Base-by-base conservation (phyloP, 2,113 vertebrate species). In the Scolopax mira region DNA sequence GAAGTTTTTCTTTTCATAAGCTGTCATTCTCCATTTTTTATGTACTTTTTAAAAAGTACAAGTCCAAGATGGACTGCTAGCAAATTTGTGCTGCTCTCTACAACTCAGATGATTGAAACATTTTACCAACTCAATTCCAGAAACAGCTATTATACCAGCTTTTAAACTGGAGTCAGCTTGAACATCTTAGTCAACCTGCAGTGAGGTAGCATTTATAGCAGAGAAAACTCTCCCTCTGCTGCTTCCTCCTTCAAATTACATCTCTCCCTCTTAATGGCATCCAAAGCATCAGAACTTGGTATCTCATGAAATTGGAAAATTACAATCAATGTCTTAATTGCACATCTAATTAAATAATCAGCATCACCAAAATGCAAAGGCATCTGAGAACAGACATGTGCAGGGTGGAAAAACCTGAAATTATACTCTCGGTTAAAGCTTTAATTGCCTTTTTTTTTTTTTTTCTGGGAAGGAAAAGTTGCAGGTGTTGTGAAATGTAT, bases 201-300 rank as follows among this genome's bases (percentile, higher is more conserved):
- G 90, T 5, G 24, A 94, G 79, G 30, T 96, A 94, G 66, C 39
- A 35, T 66, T 95, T 94, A 97, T 12, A 96, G 86, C 93, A 97
- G 69, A 96, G 96, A 96, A 95, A 98, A 95, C 96, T 96, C 96
- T 97, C 97, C 97, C 97, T 95, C 97, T 97, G 96, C 97, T 97
- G 97, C 93, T 90, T 88, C 55, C 67, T 97, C 95, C 89, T 97
- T 96, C 95, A 96, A 97, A 96, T 94, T 97, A 93, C 94, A 96
- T 9, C 72, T 69, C 79, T 94, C 85, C 57, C 48, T 97, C 27
- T 28, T 72, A 90, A 66, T 9, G 30, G 60, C 41, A 90, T 65
- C 94, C 60, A 74, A 87, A 93, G 83, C 4, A 7, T 70, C 94
- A 86, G 73, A 58, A 91, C 85, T 72, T 93, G 79, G 35, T 84